Base-by-base conservation (phyloP, 2,113 vertebrate genomes). In the Podilymbus podiceps region DNA sequence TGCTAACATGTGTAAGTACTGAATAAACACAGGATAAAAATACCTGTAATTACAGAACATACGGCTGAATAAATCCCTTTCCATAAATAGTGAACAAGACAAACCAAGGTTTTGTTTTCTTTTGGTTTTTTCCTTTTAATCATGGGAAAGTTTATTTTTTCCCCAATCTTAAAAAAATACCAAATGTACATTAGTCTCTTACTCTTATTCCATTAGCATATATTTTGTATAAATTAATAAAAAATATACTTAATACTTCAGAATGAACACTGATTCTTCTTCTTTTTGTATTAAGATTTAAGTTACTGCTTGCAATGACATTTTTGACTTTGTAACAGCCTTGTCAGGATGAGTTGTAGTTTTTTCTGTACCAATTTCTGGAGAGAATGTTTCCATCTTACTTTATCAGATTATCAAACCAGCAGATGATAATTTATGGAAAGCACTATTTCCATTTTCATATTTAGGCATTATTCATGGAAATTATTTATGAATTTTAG, bases 351-450 rank as follows among this genome's bases (percentile, higher is more conserved):
- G 76, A 91, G 15, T 33, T 56, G 35, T 68, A 85, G 40, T 16
- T 84, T 64, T 75, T 91, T 75, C 66, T 30, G 30, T 50, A 63
- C 42, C 13, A 15, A 60, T 58, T 88, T 95, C 79, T 93, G 80
- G 38, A 63, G 72, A 94, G 86, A 67, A 89, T 25, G 67, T 79
- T 96, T 92, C 50, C 76, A 74, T 85, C 75, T 84, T 82, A 38
- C 49, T 83, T 90, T 94, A 81, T 87, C 75, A 94, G 71, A 75
- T 78, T 85, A 89, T 64, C 40, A 67, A 87, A 94, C 80, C 58
- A 95, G 85, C 28, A 80, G 50, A 91, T 58, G 42, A 52, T 47
- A 79, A 73, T 72, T 85, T 95, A 58, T 23, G 44, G 64, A 95
- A 91, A 95, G 15, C 1, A 1, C 18, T 81, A 47, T 38, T 92